These are phyloP conservation scores for Podotricha telesiphe DNA, from an alignment of 2,888 invertebrate species.

Conservation along the genomic window DNA sequence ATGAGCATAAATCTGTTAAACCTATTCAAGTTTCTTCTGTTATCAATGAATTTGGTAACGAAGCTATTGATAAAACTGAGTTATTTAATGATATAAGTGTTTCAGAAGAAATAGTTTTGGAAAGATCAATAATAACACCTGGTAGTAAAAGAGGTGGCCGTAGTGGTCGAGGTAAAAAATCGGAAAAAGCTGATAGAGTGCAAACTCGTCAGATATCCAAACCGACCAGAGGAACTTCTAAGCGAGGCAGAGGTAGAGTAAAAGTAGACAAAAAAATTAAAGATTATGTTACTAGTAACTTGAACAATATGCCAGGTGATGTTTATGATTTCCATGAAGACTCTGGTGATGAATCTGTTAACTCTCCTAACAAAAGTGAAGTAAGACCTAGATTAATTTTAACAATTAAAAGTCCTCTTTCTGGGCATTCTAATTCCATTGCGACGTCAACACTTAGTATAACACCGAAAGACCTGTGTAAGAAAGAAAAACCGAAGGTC, in stretches of 20 bases:
- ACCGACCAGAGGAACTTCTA: conserved; percentile 66
- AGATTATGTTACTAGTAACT: conserved; percentile 74
- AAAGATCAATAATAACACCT: conserved; percentile 49
- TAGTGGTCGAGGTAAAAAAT: conserved; percentile 69
- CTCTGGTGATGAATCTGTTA: conserved; percentile 89
- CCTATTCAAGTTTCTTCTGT: conserved; percentile 34
- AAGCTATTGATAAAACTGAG: conserved; percentile 47
- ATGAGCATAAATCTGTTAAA: conserved; percentile 24
- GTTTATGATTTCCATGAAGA: conserved; percentile 96
- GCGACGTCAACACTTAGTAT: conserved; percentile 73
- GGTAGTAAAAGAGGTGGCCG: conserved; percentile 72
- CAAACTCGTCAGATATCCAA: conserved; percentile 78
- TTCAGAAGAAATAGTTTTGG: conserved; percentile 50
- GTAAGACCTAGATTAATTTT: conserved; percentile 89
- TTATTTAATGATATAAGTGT: conserved; percentile 48
- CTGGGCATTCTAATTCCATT: conserved; percentile 68
- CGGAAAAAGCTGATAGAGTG: conserved; percentile 69
- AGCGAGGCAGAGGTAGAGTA: conserved; percentile 79
- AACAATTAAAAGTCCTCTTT: conserved; percentile 89
- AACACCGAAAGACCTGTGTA: conserved; percentile 65
- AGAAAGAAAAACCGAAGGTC: conserved; percentile 69
- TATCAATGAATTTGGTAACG: conserved; percentile 35
- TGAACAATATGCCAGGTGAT: conserved; percentile 87
- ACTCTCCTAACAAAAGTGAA: conserved; percentile 73
- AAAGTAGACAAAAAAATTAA: conserved; percentile 82